phyloP scores from a whole-genome alignment of 2,113 vertebrate genomes.

The Salminus brasiliensis region DNA sequence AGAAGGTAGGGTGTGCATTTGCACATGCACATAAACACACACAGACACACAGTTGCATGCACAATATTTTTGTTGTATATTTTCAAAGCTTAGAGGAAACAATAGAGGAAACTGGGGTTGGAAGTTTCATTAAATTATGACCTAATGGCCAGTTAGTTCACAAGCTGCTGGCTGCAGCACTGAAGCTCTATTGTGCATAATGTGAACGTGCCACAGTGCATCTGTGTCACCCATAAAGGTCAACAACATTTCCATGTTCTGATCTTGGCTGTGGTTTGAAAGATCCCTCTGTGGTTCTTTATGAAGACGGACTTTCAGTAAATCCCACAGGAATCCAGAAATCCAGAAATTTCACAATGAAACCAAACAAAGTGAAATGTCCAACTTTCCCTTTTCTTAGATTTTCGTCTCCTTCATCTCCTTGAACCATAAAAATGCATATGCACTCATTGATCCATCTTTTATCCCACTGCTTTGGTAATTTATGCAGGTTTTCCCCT shows the following conservation, averaged over 20 bases:
- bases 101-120: background rate
- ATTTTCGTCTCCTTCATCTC: background rate
- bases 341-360: background rate
- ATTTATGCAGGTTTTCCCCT: background rate
- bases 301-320: background rate
- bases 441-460: background rate
- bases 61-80: background rate
- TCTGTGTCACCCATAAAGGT: background rate
- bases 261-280: background rate
- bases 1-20: conserved; percentile 42
- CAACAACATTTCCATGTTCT: background rate
- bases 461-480: too few relatives aligned
- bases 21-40: background rate
- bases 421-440: too few relatives aligned
- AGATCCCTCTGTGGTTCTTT: background rate
- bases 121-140: background rate
- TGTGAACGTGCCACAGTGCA: background rate
- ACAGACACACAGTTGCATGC: background rate
- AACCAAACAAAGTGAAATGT: background rate
- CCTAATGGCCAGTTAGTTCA: background rate
- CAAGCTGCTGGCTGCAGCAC: background rate
- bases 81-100: too few relatives aligned
- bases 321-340: background rate
- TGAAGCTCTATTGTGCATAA: background rate
- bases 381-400: background rate